Evolutionary conservation across 2,888 invertebrate genomes (phyloP).

Genomic region (Hypselothyrea guttata): DNA sequence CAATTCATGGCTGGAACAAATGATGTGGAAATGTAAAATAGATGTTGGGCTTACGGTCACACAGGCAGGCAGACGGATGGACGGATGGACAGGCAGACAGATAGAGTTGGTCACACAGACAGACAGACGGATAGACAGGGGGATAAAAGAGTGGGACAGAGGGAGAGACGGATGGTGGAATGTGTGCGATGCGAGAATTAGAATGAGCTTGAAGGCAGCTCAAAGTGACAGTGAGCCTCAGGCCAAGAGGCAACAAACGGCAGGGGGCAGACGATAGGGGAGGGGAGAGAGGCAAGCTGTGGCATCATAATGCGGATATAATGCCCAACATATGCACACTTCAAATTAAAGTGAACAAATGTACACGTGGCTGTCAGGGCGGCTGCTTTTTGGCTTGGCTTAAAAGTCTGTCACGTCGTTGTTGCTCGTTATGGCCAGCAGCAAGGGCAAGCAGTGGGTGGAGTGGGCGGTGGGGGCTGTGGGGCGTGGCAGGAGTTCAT

Average conservation of each 20-base stretch:
- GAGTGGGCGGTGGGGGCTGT: neutral
- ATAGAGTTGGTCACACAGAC: constrained; percentile 11
- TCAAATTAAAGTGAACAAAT: constrained; percentile 61
- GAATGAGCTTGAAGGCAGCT: constrained; percentile 11
- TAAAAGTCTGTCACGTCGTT: constrained; percentile 61
- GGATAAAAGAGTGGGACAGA: constrained; percentile 18
- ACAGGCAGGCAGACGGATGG: constrained; percentile 17
- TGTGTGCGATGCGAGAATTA: neutral
- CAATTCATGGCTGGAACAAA: constrained; percentile 78
- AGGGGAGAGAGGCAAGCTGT: no score
- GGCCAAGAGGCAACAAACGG: constrained; percentile 25
- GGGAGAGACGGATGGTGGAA: neutral
- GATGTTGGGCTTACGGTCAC: constrained; percentile 64
- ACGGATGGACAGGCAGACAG: constrained; percentile 13
- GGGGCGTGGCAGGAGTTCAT: constrained; percentile 52
- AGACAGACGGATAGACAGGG: constrained; percentile 16
- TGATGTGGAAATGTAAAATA: constrained; percentile 81
- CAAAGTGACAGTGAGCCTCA: constrained; percentile 2
- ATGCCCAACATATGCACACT: constrained; percentile 69
- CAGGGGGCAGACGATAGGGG: no score
- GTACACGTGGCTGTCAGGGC: constrained; percentile 17
- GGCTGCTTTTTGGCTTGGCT: constrained; percentile 25
- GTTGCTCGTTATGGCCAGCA: constrained; percentile 30
- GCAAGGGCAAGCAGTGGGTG: neutral
- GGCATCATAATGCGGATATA: constrained; percentile 61